Conservation (phyloP, 2,797 vertebrate genomes). For the Rhinatrema bivittatum region DNA sequence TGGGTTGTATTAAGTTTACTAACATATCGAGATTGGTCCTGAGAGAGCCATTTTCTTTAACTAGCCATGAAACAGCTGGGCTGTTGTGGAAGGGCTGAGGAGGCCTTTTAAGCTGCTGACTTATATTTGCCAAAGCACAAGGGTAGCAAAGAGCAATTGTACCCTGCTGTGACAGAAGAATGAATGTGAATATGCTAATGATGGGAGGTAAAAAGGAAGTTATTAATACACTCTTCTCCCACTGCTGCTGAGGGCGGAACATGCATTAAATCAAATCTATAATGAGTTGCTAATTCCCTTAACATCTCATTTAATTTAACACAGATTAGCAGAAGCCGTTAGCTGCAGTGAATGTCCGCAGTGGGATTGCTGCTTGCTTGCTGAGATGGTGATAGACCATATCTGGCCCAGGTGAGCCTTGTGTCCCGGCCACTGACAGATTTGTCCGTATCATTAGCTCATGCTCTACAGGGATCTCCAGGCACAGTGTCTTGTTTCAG, state of each 20-base stretch:
- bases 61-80: no score
- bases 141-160: no score
- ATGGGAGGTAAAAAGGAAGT: neutral
- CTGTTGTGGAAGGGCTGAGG: no score
- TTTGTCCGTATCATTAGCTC: neutral
- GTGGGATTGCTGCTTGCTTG: neutral
- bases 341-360: conserved; percentile 2
- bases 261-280: conserved; percentile 8
- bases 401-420: neutral
- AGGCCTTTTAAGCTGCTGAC: no score
- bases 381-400: neutral
- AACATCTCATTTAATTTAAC: conserved; percentile 19
- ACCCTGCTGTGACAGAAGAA: neutral
- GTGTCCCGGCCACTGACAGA: neutral
- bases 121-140: no score
- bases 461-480: conserved; percentile 1
- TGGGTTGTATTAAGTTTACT: no score
- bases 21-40: no score
- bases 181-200: conserved; percentile 6
- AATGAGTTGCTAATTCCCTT: conserved; percentile 5
- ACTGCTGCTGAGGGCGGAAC: conserved; percentile 10
- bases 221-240: neutral
- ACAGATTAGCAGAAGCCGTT: conserved; percentile 8
- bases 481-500: no score
- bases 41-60: no score